phyloP scores from a whole-genome alignment of 35 echinoderm and acorn worm genomes.

The Apostichopus californicus region DNA sequence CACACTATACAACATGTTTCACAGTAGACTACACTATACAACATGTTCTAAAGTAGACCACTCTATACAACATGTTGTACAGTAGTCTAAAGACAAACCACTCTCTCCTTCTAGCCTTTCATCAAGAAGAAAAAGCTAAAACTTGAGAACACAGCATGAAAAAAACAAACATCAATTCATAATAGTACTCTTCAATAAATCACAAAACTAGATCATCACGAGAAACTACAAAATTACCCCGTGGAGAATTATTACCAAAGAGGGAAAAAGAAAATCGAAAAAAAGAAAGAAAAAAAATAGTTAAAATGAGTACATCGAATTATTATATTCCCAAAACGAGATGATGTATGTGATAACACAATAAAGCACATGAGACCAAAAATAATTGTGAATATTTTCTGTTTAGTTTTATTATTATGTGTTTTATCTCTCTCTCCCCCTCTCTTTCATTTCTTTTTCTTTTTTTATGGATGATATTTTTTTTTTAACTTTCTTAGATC shows the following conservation, averaged over 20 bases:
- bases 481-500: no score
- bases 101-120: background rate
- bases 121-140: background rate
- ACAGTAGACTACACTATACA: no score
- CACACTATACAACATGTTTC: no score
- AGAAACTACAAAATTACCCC: background rate
- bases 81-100: no score
- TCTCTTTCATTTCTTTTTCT: no score
- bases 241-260: conserved; percentile 16
- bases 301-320: background rate
- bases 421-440: no score
- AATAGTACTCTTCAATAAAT: background rate
- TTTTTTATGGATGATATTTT: no score
- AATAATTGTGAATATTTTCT: background rate
- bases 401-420: background rate
- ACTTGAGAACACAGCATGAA: no score
- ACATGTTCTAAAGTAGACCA: no score
- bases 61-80: no score
- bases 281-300: background rate
- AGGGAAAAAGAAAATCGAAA: background rate
- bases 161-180: no score
- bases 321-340: conserved; percentile 2
- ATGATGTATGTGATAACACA: background rate
- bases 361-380: background rate
- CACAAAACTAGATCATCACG: conserved; percentile 1